These are phyloP conservation scores for Oreotrochilus melanogaster DNA, from an alignment of 2,113 vertebrate genomes.

Conservation along the genomic window DNA sequence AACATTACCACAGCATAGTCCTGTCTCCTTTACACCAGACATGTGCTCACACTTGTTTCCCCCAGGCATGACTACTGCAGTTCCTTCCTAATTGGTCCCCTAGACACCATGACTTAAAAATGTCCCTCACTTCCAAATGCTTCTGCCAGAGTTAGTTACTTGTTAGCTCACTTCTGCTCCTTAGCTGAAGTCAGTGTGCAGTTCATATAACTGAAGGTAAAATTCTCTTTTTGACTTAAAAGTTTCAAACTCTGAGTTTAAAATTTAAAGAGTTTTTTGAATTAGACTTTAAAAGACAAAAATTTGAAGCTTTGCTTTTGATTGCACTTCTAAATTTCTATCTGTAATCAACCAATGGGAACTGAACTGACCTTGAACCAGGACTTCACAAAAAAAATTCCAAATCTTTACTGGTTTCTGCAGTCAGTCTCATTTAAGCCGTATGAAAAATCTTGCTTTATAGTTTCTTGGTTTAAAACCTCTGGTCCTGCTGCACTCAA, in stretches of 20 bases:
- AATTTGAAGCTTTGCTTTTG: neutral
- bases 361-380: neutral
- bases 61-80: constrained; percentile 66
- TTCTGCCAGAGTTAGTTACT: neutral
- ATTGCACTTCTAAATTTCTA: neutral
- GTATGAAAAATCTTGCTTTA: neutral
- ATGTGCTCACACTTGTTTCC: constrained; percentile 34
- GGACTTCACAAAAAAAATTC: neutral
- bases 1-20: neutral
- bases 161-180: neutral
- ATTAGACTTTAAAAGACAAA: neutral
- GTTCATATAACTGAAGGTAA: neutral
- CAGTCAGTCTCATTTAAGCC: neutral
- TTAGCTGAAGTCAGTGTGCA: neutral
- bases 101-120: constrained; percentile 59
- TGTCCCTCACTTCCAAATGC: constrained; percentile 45
- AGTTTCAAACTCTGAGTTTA: neutral
- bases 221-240: neutral
- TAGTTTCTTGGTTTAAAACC: neutral
- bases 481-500: neutral
- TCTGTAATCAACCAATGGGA: neutral
- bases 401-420: neutral
- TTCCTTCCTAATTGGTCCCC: constrained; percentile 72
- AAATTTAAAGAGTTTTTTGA: neutral
- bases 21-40: neutral